Percentiles rank a stretch among this genome's conserved stretches.
These are phyloP conservation scores for Drosophila orena DNA, from an alignment of 1,140 invertebrate genomes.

Conservation along the genomic window DNA sequence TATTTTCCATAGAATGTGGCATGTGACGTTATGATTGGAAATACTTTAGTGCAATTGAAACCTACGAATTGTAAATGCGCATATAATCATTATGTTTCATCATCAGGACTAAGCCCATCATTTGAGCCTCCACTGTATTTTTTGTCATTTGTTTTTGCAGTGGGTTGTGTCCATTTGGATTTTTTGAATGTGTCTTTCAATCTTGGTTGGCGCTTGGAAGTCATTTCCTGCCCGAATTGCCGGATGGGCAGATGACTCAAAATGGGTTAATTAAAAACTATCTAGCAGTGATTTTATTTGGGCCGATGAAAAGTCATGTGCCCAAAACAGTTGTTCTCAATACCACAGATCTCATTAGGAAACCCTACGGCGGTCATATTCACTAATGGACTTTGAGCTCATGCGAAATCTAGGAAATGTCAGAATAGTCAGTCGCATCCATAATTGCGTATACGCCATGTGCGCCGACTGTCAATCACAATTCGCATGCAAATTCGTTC, in stretches of 20 bases:
- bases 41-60: not conserved
- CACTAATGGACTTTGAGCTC: constrained; percentile 9
- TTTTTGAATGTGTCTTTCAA: constrained; percentile 21
- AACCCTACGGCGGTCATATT: constrained; percentile 9
- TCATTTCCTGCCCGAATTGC: constrained; percentile 72
- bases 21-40: not conserved
- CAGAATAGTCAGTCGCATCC: constrained; percentile 54
- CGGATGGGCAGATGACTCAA: constrained; percentile 74
- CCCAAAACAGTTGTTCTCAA: constrained; percentile 11
- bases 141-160: constrained; percentile 22
- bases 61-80: not conserved
- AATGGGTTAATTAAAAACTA: constrained; percentile 74
- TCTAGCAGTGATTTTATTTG: constrained; percentile 33
- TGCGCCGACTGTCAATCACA: constrained; percentile 71
- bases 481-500: constrained; percentile 57
- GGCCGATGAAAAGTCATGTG: constrained; percentile 5
- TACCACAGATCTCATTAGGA: constrained; percentile 5
- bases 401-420: constrained; percentile 58
- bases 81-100: not conserved
- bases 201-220: constrained; percentile 35
- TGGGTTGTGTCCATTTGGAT: constrained; percentile 27
- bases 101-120: not conserved
- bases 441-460: constrained; percentile 81
- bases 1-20: too few species aligned
- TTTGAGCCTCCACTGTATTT: constrained; percentile 11